Base-by-base conservation (phyloP, 2,797 vertebrate genomes). In the Melanotaenia parkinsoni region DNA sequence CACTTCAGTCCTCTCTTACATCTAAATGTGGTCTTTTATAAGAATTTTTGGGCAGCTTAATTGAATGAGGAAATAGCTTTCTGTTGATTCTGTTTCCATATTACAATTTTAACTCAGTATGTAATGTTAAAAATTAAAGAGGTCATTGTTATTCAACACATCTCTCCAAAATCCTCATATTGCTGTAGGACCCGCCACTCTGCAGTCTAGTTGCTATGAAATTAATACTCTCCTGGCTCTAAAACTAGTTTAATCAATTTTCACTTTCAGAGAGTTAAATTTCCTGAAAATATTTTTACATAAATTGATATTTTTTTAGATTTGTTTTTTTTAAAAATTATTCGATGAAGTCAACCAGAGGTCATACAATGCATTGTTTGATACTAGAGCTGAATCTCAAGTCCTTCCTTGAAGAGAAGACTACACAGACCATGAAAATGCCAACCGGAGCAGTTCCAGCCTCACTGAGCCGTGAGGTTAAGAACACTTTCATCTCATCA, bases 401-500 rank as follows among this genome's bases (percentile, higher is more conserved):
- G 22, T 14, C 33, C 3, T 51, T 13, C 53, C 14, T 58, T 70
- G 57, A 84, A 63, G 70, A 67, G 6, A 30, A 40, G 50, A 69
- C 53, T 12, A n/a, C 26, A 30, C 1, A 37, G 40, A 33, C 50
- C 14, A 24, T 63, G 53, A 59, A 79, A 85, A 80, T 77, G 60
- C 70, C 67, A 77, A 20, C 33, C 40, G 51, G 45, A 59, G 58
- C 61, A 58, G 54, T 33, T 64, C 30, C 53, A 58, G 50, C 47
- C 35, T 26, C 53, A 28, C 62, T 82, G 43, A 67, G 58, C 75
- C 54, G 51, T 1, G 18, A 72, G 64, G 66, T 70, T 64, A 74
- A 67, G 22, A 64, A 20, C 32, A 13, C 76, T 75, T 59, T 78
- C 58, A 50, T 72, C 58, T 30, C 8, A 28, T 60, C 47, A 66